Conservation (phyloP, 1,140 invertebrate species). For the Callitettix versicolor region DNA sequence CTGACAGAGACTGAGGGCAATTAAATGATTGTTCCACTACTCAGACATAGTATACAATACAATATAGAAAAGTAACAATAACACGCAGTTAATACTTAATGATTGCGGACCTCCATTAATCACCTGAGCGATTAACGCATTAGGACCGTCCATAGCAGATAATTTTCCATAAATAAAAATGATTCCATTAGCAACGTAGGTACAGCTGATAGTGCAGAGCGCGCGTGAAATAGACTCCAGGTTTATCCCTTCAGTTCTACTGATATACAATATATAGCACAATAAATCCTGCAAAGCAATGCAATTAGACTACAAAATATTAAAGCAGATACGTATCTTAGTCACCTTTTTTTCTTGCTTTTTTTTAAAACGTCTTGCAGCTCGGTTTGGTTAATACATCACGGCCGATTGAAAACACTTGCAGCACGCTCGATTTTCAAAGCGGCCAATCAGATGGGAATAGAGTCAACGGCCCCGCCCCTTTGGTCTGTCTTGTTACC, state of each 20-base stretch:
- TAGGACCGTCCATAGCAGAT: too few relatives aligned
- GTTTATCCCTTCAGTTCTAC: background rate
- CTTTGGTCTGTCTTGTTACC: constrained; percentile 1
- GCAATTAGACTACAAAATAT: constrained; percentile 13
- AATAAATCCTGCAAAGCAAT: constrained; percentile 7
- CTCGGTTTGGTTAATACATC: constrained; percentile 10
- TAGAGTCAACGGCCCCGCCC: constrained; percentile 12
- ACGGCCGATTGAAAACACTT: constrained; percentile 8
- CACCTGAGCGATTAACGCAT: too few relatives aligned
- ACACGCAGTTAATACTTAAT: too few relatives aligned
- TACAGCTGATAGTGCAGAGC: background rate
- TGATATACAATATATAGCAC: background rate
- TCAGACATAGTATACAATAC: too few relatives aligned
- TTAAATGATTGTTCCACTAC: too few relatives aligned
- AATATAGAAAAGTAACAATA: too few relatives aligned
- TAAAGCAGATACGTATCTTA: background rate
- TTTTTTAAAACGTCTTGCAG: constrained; percentile 6
- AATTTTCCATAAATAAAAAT: too few relatives aligned
- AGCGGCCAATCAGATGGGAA: constrained; percentile 13
- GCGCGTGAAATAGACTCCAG: too few relatives aligned
- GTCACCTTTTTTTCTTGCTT: background rate
- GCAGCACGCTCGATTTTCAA: constrained; percentile 8
- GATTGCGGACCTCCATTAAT: too few relatives aligned
- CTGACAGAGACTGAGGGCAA: too few relatives aligned
- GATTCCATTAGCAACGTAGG: background rate